phyloP scores from a whole-genome alignment of 2,113 vertebrate genomes.

The Ovis canadensis region DNA sequence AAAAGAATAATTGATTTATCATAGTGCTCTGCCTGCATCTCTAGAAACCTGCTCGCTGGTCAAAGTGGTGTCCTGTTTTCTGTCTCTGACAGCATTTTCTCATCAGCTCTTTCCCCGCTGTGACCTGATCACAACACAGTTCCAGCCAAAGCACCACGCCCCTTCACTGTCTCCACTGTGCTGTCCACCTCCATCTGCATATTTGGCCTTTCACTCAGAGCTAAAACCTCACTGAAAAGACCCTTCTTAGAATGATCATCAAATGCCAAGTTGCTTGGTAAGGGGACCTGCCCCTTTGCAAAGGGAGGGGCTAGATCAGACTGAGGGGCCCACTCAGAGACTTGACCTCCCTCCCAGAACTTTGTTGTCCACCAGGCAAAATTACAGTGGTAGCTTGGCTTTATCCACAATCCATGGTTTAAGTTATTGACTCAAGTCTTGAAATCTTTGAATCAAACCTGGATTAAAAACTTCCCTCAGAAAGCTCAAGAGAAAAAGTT shows the following conservation, averaged over 20 bases:
- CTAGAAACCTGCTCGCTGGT: neutral
- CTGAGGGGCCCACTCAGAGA: neutral
- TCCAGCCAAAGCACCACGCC: neutral
- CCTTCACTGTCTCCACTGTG: neutral
- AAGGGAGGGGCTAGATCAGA: neutral
- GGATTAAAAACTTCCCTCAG: neutral
- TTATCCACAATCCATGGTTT: neutral
- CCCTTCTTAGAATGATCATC: neutral
- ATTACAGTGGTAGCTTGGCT: neutral
- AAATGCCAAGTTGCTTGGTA: neutral
- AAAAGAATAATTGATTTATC: neutral
- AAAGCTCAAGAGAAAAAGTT: neutral
- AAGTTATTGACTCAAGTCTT: neutral
- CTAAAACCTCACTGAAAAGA: neutral
- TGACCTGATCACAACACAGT: neutral
- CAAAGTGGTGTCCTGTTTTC: neutral
- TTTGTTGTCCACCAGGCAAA: neutral
- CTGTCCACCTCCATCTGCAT: neutral
- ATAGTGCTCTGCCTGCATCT: neutral
- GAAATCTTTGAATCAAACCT: slow-evolving; percentile 14
- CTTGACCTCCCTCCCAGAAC: neutral
- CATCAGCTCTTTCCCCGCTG: neutral
- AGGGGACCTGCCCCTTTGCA: neutral
- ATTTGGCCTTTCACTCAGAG: neutral
- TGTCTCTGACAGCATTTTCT: neutral